Base-by-base conservation (phyloP, 2,888 invertebrate genomes). In the Diachrysia chrysitis region DNA sequence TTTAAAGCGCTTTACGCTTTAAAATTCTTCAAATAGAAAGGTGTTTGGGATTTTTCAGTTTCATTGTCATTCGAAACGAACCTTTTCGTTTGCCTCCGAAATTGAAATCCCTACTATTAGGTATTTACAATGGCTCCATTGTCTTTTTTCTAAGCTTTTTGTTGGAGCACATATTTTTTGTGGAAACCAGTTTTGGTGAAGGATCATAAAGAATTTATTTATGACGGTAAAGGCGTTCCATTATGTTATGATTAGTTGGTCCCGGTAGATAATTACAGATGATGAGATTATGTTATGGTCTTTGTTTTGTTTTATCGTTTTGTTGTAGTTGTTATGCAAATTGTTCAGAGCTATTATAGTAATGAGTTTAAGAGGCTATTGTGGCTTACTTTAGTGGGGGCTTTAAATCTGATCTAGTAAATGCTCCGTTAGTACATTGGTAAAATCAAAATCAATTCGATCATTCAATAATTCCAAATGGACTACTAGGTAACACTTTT, bases 191-290 rank as follows among this genome's bases (percentile, higher is more conserved):
- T 86, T 78, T 85, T 83, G 84, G 87, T 86, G 84, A 83, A 85
- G 87, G 82, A 87, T 87, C 88, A 82, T 90, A 87, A 88, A 86
- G 85, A 77, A 85, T 84, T 89, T 89, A 91, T 90, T 90, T 92
- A 89, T 87, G 88, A 82, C 83, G 85, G 82, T 78, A 82, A 87
- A 91, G 90, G 90, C 89, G 89, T 86, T 87, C 83, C 88, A 90
- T 93, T 93, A 92, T 90, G 82, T 90, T 91, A 90, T 90, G 89
- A 92, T 91, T 90, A 89, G 89, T 89, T 79, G 83, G 83, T 83
- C 80, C 67, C 86, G 86, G 85, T 83, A 86, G 88, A 90, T 93
- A 91, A 93, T 93, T 92, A 89, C 83, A 84, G 89, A 89, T 92
- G 87, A 92, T 88, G 87, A 87, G 86, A 84, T 87, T 80, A 78